phyloP scores from a whole-genome alignment of 2,888 invertebrate genomes.

The Azorinus chamasolen region DNA sequence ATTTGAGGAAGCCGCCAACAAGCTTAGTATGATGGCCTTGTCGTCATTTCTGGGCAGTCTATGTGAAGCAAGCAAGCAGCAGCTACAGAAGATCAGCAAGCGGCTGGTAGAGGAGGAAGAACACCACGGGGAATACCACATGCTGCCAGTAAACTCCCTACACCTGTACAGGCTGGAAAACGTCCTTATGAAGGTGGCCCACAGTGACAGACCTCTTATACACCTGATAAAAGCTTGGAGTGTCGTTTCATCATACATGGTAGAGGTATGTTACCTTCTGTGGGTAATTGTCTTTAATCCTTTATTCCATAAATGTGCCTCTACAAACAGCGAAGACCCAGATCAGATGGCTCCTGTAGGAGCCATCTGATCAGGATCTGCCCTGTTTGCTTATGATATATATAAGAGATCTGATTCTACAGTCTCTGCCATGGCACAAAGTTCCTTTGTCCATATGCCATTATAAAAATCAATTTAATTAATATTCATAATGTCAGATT shows the following conservation, averaged over 20 bases:
- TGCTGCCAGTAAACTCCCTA: conserved; percentile 83
- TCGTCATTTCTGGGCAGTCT: conserved; percentile 93
- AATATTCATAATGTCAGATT: no score
- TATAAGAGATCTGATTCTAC: no score
- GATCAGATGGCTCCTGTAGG: no score
- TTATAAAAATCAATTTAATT: no score
- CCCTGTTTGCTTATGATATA: no score
- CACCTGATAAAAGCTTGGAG: conserved; percentile 97
- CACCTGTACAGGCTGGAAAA: conserved; percentile 95
- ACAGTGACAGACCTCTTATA: conserved; percentile 94
- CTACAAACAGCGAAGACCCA: no score
- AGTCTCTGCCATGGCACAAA: no score
- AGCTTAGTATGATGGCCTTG: conserved; percentile 94
- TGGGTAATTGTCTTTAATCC: no score
- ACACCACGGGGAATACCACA: conserved; percentile 52
- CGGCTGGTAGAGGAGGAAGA: conserved; percentile 62
- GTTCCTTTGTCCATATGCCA: no score
- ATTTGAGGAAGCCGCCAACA: conserved; percentile 95
- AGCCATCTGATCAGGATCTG: no score
- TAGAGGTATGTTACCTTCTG: conserved; percentile 90
- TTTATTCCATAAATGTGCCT: no score
- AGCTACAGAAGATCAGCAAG: conserved; percentile 88
- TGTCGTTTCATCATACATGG: conserved; percentile 96
- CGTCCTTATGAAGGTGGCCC: conserved; percentile 94
- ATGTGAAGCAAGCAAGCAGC: conserved; percentile 94